phyloP scores from a whole-genome alignment of 2,113 vertebrate genomes.

The Otocyon megalotis region DNA sequence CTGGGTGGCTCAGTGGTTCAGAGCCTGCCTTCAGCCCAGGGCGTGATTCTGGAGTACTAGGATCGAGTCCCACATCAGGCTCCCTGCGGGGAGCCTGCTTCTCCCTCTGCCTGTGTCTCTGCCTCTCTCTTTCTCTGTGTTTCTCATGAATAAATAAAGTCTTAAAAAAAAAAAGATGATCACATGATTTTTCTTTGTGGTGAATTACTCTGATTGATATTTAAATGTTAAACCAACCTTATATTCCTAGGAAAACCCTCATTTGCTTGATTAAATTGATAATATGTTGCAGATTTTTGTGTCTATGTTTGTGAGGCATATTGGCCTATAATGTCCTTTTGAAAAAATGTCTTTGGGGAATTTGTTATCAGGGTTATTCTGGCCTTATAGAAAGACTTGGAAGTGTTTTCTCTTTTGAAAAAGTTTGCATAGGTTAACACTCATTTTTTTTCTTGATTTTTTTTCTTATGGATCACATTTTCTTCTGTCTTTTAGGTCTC shows the following conservation, averaged over 20 bases:
- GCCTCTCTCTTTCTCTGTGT: too few relatives aligned
- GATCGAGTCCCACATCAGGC: too few relatives aligned
- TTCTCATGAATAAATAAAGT: too few relatives aligned
- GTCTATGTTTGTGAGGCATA: not conserved
- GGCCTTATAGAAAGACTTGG: not conserved
- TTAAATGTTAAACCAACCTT: not conserved
- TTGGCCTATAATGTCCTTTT: not conserved
- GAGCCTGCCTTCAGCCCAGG: too few relatives aligned
- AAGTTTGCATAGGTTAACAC: not conserved
- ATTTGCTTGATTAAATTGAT: not conserved
- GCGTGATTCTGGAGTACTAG: too few relatives aligned
- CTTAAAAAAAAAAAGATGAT: not conserved
- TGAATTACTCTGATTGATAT: not conserved
- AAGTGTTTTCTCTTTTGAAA: not conserved
- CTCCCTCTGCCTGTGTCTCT: too few relatives aligned
- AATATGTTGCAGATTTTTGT: not conserved
- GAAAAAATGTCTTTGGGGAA: not conserved
- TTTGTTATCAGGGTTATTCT: not conserved
- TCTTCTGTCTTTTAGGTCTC: not conserved
- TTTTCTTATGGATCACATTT: not conserved
- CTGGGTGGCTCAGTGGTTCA: too few relatives aligned
- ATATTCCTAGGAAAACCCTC: not conserved
- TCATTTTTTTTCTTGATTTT: not conserved
- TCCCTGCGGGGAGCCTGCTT: too few relatives aligned
- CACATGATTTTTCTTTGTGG: not conserved